Evolutionary conservation across 2,113 vertebrate species (phyloP), one percentile per base, ranked within the genome.

Genomic region (Pelusios castaneus): DNA sequence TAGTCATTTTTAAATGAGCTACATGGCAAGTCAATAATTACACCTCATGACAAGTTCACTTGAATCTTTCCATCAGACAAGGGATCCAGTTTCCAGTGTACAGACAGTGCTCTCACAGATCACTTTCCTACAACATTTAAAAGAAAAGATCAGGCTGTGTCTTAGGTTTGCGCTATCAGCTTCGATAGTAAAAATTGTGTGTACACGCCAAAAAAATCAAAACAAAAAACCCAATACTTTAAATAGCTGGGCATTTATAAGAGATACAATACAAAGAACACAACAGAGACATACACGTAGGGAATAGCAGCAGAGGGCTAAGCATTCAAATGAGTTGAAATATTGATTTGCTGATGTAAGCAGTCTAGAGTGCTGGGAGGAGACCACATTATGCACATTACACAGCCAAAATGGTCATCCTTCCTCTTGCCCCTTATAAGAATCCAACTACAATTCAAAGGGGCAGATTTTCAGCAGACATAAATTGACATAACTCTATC

Each of bases 1-100:
- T 51, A 90, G 90, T 91, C 96, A 97, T 80, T 96, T 97, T 92
- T 95, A 94, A 94, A 97, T 93, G 91, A 96, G 86, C 45, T 82
- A 63, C 83, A 88, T 6, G 90, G 85, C 51, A 92, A 80, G 34
- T 4, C 90, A 91, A 95, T 89, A 96, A 97, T 95, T 94, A 93
- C 78, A 58, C 11, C 93, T 80, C 63, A 85, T 55, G 56, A 73
- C 11, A 43, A 6, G 55, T 79, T 88, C 6, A 16, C 56, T 70
- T 47, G 87, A 90, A 80, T 63, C 77, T 7, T 43, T 43, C 17
- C 84, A 82, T 51, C 89, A 92, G 70, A 43, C 41, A 43, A 75
- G 82, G 79, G 94, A 95, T 94, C 89, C 25, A 54, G 84, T 92
- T 92, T 94, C 92, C 92, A 89, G 90, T n/a, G 82, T 45, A 54